These are phyloP conservation scores for Lochmaea crataegi DNA, from an alignment of 2,888 invertebrate species.

Conservation along the genomic window DNA sequence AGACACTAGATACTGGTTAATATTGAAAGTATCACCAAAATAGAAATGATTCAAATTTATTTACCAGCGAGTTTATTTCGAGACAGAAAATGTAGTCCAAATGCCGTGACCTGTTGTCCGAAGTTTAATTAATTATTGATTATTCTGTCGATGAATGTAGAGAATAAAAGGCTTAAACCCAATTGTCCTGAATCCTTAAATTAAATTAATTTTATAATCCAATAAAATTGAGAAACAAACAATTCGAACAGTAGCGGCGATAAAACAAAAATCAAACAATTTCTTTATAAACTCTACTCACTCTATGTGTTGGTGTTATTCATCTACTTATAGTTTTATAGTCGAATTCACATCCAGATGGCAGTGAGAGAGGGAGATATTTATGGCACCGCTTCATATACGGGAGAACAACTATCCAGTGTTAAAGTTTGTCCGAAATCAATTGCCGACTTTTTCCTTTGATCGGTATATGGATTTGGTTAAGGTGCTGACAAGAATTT, in stretches of 20 bases:
- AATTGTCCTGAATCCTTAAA: constrained; percentile 55
- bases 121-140: constrained; percentile 37
- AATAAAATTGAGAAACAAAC: constrained; percentile 50
- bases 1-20: no score
- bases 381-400: no score
- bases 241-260: constrained; percentile 2
- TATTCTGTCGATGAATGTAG: constrained; percentile 28
- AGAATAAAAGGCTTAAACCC: constrained; percentile 46
- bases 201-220: constrained; percentile 57
- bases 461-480: no score
- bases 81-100: constrained; percentile 24
- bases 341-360: no score
- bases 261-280: not conserved
- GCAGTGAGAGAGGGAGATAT: no score
- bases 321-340: no score
- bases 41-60: not conserved
- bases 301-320: no score
- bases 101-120: constrained; percentile 31
- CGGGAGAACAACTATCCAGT: no score
- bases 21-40: not conserved
- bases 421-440: no score
- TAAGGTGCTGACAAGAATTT: no score
- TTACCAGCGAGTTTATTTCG: not conserved
- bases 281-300: no score
- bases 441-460: no score